Evolutionary conservation across 2,888 invertebrate species (phyloP).

Genomic region (Philhelius pedissequus): DNA sequence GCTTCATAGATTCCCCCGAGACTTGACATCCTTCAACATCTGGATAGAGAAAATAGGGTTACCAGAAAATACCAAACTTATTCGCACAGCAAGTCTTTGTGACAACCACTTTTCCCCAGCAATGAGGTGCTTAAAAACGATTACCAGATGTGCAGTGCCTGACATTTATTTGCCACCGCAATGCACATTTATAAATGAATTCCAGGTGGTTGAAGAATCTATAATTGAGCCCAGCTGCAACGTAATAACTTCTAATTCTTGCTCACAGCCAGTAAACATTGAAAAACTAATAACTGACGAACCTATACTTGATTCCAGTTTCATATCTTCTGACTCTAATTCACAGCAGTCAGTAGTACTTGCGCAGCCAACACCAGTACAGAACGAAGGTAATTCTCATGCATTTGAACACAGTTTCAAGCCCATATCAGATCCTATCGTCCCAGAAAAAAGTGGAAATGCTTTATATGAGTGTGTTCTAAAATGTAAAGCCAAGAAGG

Average conservation of each 20-base stretch:
- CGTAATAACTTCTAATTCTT: neutral
- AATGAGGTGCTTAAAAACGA: neutral
- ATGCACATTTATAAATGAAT: neutral
- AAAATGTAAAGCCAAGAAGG: constrained; percentile 7
- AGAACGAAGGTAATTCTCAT: neutral
- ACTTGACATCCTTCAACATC: neutral
- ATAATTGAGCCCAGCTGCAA: neutral
- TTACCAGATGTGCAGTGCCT: neutral
- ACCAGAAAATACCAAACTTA: neutral
- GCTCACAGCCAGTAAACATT: neutral
- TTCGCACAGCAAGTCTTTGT: neutral
- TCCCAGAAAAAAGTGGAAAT: neutral
- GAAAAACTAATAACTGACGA: neutral
- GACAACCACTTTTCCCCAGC: neutral
- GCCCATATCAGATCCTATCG: neutral
- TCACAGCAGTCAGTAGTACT: too few species aligned
- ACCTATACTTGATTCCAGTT: too few species aligned
- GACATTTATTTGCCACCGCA: neutral
- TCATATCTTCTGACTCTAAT: too few species aligned
- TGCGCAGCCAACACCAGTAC: too few species aligned
- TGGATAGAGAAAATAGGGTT: neutral
- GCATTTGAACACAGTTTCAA: too few species aligned
- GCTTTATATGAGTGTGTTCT: constrained; percentile 22
- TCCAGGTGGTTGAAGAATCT: neutral
- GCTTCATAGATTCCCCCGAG: neutral